A percentile compares a stretch with the other conserved stretches of the same genome.
Conservation (phyloP, 2,888 invertebrate genomes). For the Drepanosiphum platanoidis region DNA sequence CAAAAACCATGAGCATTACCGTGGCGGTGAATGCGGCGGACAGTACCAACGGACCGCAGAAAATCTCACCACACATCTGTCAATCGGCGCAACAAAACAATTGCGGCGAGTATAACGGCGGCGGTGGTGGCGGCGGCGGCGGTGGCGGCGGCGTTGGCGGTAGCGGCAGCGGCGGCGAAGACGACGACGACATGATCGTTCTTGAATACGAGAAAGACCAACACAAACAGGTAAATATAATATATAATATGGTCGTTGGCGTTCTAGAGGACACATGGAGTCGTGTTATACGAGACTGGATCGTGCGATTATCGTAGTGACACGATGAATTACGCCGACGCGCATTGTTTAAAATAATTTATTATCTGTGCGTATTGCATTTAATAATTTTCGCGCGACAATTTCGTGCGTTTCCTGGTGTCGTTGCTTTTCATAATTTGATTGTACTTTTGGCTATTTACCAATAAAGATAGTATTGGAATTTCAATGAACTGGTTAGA, state of each 20-base stretch:
- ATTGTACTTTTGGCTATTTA: neutral
- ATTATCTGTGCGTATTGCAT: too few relatives aligned
- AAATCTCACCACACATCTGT: too few relatives aligned
- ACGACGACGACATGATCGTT: slow-evolving; percentile 31
- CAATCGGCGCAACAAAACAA: slow-evolving; percentile 27
- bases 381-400: too few relatives aligned
- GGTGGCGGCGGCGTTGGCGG: slow-evolving; percentile 2
- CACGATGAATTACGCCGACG: too few relatives aligned
- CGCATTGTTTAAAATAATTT: too few relatives aligned
- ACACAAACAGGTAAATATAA: slow-evolving; percentile 23
- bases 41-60: slow-evolving; percentile 15
- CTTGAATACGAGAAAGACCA: slow-evolving; percentile 15
- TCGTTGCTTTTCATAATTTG: neutral
- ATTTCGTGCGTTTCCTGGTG: too few relatives aligned
- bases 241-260: neutral
- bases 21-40: slow-evolving; percentile 45
- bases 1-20: slow-evolving; percentile 57
- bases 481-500: neutral
- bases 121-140: neutral
- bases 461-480: neutral
- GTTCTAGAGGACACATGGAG: neutral
- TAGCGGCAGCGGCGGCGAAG: neutral
- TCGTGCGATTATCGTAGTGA: too few relatives aligned
- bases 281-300: too few relatives aligned
- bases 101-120: slow-evolving; percentile 37